These are phyloP conservation scores for Bolinopsis microptera DNA, from an alignment of 37 sponge, comb jelly and placozoan genomes.

Conservation along the genomic window DNA sequence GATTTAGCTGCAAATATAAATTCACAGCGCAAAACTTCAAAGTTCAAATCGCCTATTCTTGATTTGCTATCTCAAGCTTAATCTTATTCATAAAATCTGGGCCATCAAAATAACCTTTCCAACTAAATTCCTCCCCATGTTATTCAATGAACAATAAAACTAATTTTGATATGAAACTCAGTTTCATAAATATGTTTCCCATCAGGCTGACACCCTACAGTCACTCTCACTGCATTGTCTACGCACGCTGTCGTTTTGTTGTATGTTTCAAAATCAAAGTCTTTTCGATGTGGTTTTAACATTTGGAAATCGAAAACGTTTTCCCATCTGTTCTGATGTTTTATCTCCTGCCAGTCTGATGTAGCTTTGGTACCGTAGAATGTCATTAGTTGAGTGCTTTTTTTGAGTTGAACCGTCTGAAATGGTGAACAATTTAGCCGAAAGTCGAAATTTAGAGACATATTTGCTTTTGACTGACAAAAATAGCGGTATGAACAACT, in stretches of 20 bases:
- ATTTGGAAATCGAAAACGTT: background rate
- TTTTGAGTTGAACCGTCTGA: background rate
- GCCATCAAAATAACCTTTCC: too few relatives aligned
- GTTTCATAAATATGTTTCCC: background rate
- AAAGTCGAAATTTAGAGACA: background rate
- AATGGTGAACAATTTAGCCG: background rate
- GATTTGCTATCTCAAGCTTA: too few relatives aligned
- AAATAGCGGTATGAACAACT: too few relatives aligned
- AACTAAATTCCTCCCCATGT: too few relatives aligned
- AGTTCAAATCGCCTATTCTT: too few relatives aligned
- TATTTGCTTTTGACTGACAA: too few relatives aligned
- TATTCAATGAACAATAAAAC: background rate
- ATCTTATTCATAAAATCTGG: too few relatives aligned
- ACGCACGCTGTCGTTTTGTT: background rate
- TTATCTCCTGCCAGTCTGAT: background rate
- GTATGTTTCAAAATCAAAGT: background rate
- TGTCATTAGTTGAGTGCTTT: background rate
- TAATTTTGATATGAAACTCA: slow-evolving; percentile 22
- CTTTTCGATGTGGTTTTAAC: background rate
- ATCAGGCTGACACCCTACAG: slow-evolving; percentile 20
- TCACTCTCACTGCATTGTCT: background rate
- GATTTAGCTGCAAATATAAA: background rate
- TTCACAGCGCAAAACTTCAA: background rate
- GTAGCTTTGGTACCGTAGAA: background rate
- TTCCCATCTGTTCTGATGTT: background rate